These are phyloP conservation scores for Hemicentrotus pulcherrimus DNA, from an alignment of 35 echinoderm and acorn worm species.

Conservation along the genomic window DNA sequence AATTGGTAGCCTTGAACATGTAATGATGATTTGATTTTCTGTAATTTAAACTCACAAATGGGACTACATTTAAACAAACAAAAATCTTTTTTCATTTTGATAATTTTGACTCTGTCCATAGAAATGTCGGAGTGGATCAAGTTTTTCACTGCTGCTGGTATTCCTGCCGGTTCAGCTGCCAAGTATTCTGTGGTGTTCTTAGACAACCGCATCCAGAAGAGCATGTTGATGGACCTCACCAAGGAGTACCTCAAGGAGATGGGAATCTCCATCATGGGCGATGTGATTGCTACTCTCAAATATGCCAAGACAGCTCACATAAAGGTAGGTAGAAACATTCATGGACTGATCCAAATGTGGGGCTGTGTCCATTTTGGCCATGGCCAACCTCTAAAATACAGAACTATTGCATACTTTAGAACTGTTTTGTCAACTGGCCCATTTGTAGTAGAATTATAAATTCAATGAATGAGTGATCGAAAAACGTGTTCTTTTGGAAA, in stretches of 20 bases:
- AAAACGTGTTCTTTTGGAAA: too few species aligned
- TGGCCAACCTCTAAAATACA: too few species aligned
- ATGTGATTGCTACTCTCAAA: slow-evolving; percentile 93
- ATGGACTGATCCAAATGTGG: background rate
- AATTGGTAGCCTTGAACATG: too few species aligned
- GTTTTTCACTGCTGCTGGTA: slow-evolving; percentile 94
- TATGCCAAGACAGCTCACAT: slow-evolving; percentile 89
- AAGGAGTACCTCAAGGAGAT: slow-evolving; percentile 98
- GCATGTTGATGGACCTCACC: slow-evolving; percentile 94
- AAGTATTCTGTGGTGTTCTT: slow-evolving; percentile 91
- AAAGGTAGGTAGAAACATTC: slow-evolving; percentile 60
- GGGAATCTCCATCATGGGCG: slow-evolving; percentile 92
- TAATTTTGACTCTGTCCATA: background rate
- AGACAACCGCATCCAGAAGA: slow-evolving; percentile 93
- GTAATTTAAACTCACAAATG: too few species aligned
- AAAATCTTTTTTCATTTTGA: background rate
- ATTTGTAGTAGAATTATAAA: too few species aligned
- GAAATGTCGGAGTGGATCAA: slow-evolving; percentile 98
- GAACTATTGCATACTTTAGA: too few species aligned
- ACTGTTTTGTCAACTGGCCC: too few species aligned
- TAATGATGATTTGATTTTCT: too few species aligned
- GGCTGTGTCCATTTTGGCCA: too few species aligned
- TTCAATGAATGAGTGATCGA: too few species aligned
- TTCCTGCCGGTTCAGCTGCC: slow-evolving; percentile 87
- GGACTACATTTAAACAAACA: background rate